Evolutionary conservation across 1,140 invertebrate genomes (phyloP), one percentile per base, ranked within the genome.

Genomic region (Muscidifurax raptorellus): DNA sequence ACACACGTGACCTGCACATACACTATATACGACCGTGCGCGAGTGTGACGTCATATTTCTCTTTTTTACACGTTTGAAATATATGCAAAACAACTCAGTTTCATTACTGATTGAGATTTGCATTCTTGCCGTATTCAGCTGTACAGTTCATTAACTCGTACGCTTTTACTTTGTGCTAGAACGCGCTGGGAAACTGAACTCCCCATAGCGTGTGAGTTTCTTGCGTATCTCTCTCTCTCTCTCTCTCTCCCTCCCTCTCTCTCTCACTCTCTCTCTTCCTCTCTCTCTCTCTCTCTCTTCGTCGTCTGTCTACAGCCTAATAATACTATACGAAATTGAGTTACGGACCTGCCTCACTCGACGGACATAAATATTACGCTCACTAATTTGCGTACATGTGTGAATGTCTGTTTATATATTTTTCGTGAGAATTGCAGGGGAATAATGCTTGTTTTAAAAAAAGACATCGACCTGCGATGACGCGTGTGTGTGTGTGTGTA

Each of bases 321-420:
- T 85, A 85, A 85, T 85, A 85, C 83, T 85, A 85, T 59, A 18
- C 66, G 64, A 71, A 79, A 44, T 72, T 52, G 83, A 74, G 36
- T 80, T 47, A 25, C 36, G 30, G n/a, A 32, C 32, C 27, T 28
- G 36, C 13, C 36, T 66, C 36, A 36, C n/a, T 30, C 28, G 22
- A 25, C 12, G 7, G 22, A 28, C 36, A 47, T 47, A 47, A 47
- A 47, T 47, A 6, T 47, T 12, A 1, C 44, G 44, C 44, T 5
- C 13, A 7, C 44, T 47, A 7, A 47, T 47, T 7, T 47, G 44
- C 12, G 15, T 47, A 2, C 15, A 47, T 47, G 44, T 47, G 15
- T 47, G 13, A 12, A 47, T 47, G 13, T 47, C 7, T 47, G 13
- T 47, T 12, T 47, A 13, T 47, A 47, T 47, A 13, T 47, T 12